These are phyloP conservation scores for Endotricha flammealis DNA, from an alignment of 2,888 invertebrate species.

Conservation along the genomic window DNA sequence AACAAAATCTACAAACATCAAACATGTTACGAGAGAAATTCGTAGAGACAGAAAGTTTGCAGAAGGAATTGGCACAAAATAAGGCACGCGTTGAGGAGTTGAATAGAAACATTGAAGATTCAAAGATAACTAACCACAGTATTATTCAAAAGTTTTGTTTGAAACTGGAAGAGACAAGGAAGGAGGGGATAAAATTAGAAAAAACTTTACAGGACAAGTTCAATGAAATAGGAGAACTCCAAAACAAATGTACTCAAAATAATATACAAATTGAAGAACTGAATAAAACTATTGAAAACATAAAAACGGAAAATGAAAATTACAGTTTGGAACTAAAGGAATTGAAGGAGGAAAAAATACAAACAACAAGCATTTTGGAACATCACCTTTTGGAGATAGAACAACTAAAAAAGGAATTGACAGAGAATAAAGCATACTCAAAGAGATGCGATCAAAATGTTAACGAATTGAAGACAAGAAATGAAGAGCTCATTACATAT, in stretches of 20 bases:
- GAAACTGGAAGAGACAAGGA: constrained; percentile 33
- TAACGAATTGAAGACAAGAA: no score
- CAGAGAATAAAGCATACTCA: no score
- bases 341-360: not conserved
- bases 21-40: no score
- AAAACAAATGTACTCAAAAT: not conserved
- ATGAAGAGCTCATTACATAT: no score
- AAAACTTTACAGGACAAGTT: not conserved
- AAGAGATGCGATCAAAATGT: no score
- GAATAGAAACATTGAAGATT: not conserved
- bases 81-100: no score
- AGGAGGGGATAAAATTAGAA: not conserved
- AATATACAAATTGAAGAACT: not conserved
- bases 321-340: not conserved
- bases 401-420: no score
- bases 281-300: not conserved
- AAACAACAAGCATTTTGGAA: not conserved
- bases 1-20: no score
- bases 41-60: constrained; percentile 3
- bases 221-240: not conserved
- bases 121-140: not conserved
- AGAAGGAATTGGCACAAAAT: constrained; percentile 6
- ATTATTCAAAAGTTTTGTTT: not conserved
- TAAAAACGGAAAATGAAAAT: not conserved
- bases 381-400: not conserved